Evolutionary conservation across 1,140 invertebrate species (phyloP).

Genomic region (Cyphomyrmex costatus): DNA sequence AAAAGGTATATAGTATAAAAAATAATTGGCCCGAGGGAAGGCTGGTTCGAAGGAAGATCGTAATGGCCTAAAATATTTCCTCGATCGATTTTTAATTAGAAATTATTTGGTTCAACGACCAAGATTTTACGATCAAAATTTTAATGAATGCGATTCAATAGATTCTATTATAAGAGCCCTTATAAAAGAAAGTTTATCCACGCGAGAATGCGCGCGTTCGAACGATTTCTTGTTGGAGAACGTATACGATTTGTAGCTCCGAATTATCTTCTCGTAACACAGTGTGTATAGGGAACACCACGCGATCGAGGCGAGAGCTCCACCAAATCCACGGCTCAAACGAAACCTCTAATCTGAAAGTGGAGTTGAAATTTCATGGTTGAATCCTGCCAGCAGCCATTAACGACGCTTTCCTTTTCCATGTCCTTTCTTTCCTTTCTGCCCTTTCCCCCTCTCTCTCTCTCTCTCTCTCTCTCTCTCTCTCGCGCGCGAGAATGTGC

Average conservation of each 20-base stretch:
- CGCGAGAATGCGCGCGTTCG: neutral
- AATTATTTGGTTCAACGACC: neutral
- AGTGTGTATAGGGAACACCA: neutral
- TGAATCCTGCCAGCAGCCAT: conserved; percentile 59
- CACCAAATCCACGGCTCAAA: conserved; percentile 22
- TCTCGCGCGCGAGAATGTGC: conserved; percentile 17
- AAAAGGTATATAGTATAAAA: no score
- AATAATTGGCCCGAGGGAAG: no score
- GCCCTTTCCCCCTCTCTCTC: neutral
- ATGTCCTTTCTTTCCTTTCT: neutral
- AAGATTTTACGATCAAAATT: neutral
- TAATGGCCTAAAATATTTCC: neutral
- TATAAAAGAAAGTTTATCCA: neutral
- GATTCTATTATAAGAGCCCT: neutral
- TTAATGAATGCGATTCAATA: neutral
- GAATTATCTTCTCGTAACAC: conserved; percentile 1
- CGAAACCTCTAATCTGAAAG: conserved; percentile 60
- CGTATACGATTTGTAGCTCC: no score
- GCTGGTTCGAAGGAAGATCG: neutral
- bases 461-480: neutral
- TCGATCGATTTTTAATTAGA: neutral
- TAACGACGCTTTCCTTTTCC: conserved; percentile 55
- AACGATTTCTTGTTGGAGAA: neutral
- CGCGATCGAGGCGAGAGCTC: conserved; percentile 43
- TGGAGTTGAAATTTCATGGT: conserved; percentile 70